Evolutionary conservation across 2,888 invertebrate genomes (phyloP).

Genomic region (Mayetiola destructor): DNA sequence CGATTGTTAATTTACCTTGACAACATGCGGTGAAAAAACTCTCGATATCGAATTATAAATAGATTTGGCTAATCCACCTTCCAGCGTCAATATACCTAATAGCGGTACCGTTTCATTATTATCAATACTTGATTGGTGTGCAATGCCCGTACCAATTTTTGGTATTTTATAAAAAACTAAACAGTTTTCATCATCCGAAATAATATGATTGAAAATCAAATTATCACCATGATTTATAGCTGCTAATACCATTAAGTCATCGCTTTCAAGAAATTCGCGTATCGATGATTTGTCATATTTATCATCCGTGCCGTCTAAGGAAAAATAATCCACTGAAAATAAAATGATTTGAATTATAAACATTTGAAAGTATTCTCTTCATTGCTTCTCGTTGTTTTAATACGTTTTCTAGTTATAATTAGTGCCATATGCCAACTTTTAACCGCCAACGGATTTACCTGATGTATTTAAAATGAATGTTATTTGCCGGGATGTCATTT

Average conservation of each 20-base stretch:
- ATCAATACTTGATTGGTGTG: slow-evolving; percentile 15
- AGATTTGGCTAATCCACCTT: slow-evolving; percentile 37
- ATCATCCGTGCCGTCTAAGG: not conserved
- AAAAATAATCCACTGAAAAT: slow-evolving; percentile 12
- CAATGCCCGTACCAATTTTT: slow-evolving; percentile 25
- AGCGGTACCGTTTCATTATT: slow-evolving; percentile 14
- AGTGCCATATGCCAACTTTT: not conserved
- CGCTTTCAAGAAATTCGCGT: slow-evolving; percentile 37
- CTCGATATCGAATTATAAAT: slow-evolving; percentile 37
- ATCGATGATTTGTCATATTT: slow-evolving; percentile 28
- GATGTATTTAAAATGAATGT: slow-evolving; percentile 36
- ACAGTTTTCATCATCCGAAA: slow-evolving; percentile 31
- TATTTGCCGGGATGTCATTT: slow-evolving; percentile 17
- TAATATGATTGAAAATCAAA: slow-evolving; percentile 34
- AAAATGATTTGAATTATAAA: not conserved
- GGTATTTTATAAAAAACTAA: slow-evolving; percentile 37
- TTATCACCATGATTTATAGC: slow-evolving; percentile 33
- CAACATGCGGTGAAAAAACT: slow-evolving; percentile 33
- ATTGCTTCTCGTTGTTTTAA: not conserved
- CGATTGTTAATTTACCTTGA: slow-evolving; percentile 26
- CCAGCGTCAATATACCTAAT: slow-evolving; percentile 35
- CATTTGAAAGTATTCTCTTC: not conserved
- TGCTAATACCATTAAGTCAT: slow-evolving; percentile 35
- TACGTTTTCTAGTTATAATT: not conserved
- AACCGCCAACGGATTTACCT: slow-evolving; percentile 23